phyloP scores from a whole-genome alignment of 1,140 invertebrate genomes.

The Lepidurus packardi region DNA sequence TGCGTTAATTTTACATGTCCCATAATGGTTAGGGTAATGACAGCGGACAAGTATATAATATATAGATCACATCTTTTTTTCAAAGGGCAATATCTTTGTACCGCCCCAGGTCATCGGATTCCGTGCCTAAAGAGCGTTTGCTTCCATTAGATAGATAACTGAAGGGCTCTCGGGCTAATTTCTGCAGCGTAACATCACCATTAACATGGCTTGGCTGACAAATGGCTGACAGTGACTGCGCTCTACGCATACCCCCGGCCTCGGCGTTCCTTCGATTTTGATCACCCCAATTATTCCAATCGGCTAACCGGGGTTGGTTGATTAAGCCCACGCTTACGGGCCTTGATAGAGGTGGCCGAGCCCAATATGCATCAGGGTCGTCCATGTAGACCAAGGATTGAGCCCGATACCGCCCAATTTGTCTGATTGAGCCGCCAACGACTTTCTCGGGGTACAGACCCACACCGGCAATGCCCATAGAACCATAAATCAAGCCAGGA shows the following conservation, averaged over 20 bases:
- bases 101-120: conserved; percentile 23
- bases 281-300: background rate
- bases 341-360: conserved; percentile 40
- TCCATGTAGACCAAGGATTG: conserved; percentile 35
- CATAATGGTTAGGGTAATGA: background rate
- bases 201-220: background rate
- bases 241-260: conserved; percentile 28
- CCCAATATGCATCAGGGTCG: conserved; percentile 40
- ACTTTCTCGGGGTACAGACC: conserved; percentile 27
- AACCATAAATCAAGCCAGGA: conserved; percentile 29
- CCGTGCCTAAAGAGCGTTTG: conserved; percentile 16
- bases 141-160: conserved; percentile 23
- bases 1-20: background rate
- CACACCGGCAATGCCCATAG: conserved; percentile 31
- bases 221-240: conserved; percentile 24
- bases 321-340: conserved; percentile 40
- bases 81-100: conserved; percentile 33
- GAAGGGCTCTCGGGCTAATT: conserved; percentile 23
- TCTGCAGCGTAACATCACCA: conserved; percentile 27
- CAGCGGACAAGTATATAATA: background rate
- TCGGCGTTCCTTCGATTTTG: background rate
- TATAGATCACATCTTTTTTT: background rate
- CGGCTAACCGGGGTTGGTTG: conserved; percentile 29
- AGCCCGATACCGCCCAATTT: conserved; percentile 17
- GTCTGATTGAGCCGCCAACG: background rate